These are phyloP conservation scores for Mylabris phalerata DNA, from an alignment of 1,140 invertebrate species.

Conservation along the genomic window DNA sequence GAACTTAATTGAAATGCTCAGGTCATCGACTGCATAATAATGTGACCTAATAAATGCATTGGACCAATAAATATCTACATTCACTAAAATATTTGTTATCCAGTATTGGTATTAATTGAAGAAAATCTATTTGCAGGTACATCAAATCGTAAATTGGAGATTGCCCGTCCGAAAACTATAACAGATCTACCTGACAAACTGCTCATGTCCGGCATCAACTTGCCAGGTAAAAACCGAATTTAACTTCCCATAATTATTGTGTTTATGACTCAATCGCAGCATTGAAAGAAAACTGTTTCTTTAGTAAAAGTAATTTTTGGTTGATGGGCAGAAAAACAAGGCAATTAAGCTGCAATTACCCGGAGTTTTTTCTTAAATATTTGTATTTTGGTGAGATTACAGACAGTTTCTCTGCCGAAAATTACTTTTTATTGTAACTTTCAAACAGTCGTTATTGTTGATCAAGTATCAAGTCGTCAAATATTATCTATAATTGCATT, in stretches of 20 bases:
- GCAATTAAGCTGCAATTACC: constrained; percentile 7
- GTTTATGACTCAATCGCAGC: too few relatives aligned
- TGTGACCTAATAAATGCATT: too few relatives aligned
- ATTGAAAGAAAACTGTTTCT: too few relatives aligned
- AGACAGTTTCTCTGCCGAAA: too few relatives aligned
- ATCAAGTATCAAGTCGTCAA: not conserved
- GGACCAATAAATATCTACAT: too few relatives aligned
- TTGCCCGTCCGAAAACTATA: constrained; percentile 44
- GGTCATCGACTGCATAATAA: too few relatives aligned
- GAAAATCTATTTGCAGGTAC: constrained; percentile 22
- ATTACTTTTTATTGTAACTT: too few relatives aligned
- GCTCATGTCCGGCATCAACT: constrained; percentile 49
- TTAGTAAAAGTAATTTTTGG: too few relatives aligned
- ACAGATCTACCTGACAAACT: constrained; percentile 49
- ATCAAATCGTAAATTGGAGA: constrained; percentile 28
- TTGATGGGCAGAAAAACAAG: not conserved
- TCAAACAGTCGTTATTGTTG: constrained; percentile 1
- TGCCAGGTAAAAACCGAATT: constrained; percentile 44
- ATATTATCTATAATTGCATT: not conserved
- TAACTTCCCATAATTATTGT: not conserved
- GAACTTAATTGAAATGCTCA: too few relatives aligned
- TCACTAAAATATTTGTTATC: too few relatives aligned
- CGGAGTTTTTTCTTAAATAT: not conserved
- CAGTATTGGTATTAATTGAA: not conserved
- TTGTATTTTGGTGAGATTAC: too few relatives aligned